Percentiles rank a stretch among this genome's conserved stretches.
phyloP scores from a whole-genome alignment of 2,113 vertebrate species.

The Corythaixoides concolor region DNA sequence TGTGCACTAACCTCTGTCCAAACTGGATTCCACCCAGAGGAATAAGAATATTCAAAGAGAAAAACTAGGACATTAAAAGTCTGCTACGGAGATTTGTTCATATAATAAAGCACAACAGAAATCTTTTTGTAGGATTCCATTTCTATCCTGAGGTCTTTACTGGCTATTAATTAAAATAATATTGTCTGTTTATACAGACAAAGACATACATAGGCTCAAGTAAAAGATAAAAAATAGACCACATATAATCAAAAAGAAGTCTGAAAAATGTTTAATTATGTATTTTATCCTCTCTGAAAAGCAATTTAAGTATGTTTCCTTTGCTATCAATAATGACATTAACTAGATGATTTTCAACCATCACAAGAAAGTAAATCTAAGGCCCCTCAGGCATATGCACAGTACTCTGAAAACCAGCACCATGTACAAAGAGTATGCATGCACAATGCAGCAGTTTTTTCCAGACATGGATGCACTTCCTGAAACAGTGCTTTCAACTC shows the following conservation, averaged over 20 bases:
- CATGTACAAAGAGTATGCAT: neutral
- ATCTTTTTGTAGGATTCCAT: neutral
- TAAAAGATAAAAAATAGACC: neutral
- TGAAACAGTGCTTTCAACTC: neutral
- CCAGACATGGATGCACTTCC: neutral
- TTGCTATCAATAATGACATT: conserved; percentile 13
- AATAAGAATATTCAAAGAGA: neutral
- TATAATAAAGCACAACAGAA: neutral
- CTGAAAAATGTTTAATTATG: conserved; percentile 31
- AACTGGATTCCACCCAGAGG: neutral
- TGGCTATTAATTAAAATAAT: conserved; percentile 43
- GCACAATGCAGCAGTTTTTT: neutral
- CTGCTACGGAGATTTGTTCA: neutral
- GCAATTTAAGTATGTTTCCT: neutral
- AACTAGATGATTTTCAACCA: neutral
- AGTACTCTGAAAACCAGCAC: neutral
- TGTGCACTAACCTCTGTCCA: neutral
- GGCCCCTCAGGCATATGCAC: neutral
- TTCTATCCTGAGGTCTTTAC: neutral
- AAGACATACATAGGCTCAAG: neutral
- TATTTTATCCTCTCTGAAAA: conserved; percentile 14
- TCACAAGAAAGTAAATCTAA: neutral
- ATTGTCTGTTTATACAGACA: conserved; percentile 10
- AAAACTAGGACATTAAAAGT: neutral
- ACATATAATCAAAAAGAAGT: conserved; percentile 23